Percentiles rank a stretch among this genome's conserved stretches.
These are phyloP conservation scores for Bembecia ichneumoniformis DNA, from an alignment of 2,888 invertebrate species.

Conservation along the genomic window DNA sequence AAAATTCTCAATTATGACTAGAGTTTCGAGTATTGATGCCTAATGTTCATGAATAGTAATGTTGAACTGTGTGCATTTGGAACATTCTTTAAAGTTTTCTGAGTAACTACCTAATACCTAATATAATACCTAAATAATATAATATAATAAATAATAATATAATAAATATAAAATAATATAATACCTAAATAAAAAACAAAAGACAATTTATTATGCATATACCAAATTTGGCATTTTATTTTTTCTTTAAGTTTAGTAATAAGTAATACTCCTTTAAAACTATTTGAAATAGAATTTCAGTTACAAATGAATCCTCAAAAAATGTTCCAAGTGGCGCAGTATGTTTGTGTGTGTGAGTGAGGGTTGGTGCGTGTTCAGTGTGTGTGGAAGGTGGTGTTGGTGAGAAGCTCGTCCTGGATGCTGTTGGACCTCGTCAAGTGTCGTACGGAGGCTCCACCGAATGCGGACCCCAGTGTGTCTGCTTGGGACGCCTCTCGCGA, in stretches of 20 bases:
- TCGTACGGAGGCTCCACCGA: conserved; percentile 69
- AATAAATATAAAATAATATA: too few species aligned
- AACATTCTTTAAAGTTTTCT: neutral
- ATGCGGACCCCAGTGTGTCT: conserved; percentile 68
- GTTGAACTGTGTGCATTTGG: conserved; percentile 2
- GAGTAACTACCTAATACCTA: too few species aligned
- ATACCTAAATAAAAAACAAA: too few species aligned
- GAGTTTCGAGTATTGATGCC: conserved; percentile 33
- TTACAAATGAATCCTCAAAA: too few species aligned
- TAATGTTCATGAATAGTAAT: conserved; percentile 22
- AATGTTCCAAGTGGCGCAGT: neutral
- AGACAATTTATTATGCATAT: neutral
- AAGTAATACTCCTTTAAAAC: too few species aligned
- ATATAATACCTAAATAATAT: too few species aligned
- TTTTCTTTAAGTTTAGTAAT: too few species aligned
- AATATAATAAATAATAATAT: too few species aligned
- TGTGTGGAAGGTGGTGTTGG: conserved; percentile 30
- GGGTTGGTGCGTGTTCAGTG: conserved; percentile 22
- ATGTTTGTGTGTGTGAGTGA: neutral
- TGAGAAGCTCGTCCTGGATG: conserved; percentile 86
- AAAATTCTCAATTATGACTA: conserved; percentile 47
- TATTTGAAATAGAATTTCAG: too few species aligned
- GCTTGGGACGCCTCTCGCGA: conserved; percentile 70
- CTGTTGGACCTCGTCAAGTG: conserved; percentile 83
- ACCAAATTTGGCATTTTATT: neutral